Evolutionary conservation across 2,888 invertebrate species (phyloP), one percentile per base, ranked within the genome.

Genomic region (Lysandra bellargus): DNA sequence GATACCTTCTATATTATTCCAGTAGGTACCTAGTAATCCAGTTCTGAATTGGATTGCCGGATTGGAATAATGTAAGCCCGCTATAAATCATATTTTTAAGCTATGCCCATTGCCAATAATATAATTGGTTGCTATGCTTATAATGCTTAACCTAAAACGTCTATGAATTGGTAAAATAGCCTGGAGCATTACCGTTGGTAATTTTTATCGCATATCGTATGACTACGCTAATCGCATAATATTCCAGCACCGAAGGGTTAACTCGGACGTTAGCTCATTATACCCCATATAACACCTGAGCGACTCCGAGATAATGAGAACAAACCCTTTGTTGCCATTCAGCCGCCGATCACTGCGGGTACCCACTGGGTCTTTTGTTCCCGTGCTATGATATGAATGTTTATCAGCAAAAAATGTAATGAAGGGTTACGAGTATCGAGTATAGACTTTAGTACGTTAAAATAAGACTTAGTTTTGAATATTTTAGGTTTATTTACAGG

Each of bases 261-360:
- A 33, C 17, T 33, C 69, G 53, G 75, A 23, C 44, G 82, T 82
- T 85, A 91, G 86, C 88, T 88, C 86, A 91, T 92, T 92, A 92
- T 88, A 88, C 84, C 83, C 86, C 83, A 92, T 92, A 90, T 89
- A 91, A 92, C 94, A 94, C 94, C 94, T 93, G 94, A 93, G 86
- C 87, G 88, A 86, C 84, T 89, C 87, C 87, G 90, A 92, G 85
- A 90, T 92, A 92, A 94, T 91, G 90, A 90, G 89, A 85, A 90
- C 87, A 90, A 89, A 89, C 89, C 91, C 87, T 91, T 94, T 93
- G 91, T 91, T 86, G 84, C 86, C 86, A 90, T 92, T 92, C 91
- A 91, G 87, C 91, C 90, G 90, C 89, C 84, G 91, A 91, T 91
- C 92, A 93, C 74, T 91, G 91, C 90, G 91, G 90, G 90, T 89